Percentiles rank a stretch among this genome's conserved stretches.
These are phyloP conservation scores for Drosophila funebris DNA, from an alignment of 1,140 invertebrate species.

Conservation along the genomic window DNA sequence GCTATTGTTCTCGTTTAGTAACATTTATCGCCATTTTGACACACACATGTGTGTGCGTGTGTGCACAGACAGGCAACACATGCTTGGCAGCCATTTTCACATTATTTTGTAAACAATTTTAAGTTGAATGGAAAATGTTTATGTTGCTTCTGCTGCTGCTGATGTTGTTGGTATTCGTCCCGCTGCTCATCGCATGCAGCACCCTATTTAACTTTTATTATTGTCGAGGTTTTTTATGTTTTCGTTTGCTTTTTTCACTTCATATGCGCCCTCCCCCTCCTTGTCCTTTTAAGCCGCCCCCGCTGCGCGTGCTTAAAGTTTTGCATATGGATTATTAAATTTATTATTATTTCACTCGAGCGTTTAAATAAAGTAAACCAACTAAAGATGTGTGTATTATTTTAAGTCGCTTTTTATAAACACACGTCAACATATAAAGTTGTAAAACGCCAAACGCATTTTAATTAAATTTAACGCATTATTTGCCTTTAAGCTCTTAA, in stretches of 20 bases:
- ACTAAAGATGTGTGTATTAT: background rate
- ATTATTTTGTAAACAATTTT: slow-evolving; percentile 82
- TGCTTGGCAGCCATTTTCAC: slow-evolving; percentile 79
- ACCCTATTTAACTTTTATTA: slow-evolving; percentile 76
- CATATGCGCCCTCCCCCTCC: background rate
- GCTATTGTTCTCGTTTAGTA: slow-evolving; percentile 67
- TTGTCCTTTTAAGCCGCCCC: too few relatives aligned
- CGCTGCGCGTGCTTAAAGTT: slow-evolving; percentile 21
- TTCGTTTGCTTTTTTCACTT: slow-evolving; percentile 31
- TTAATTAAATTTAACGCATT: too few relatives aligned
- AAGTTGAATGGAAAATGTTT: slow-evolving; percentile 81
- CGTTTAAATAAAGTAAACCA: slow-evolving; percentile 2
- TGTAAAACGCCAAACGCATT: too few relatives aligned
- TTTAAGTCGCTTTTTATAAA: too few relatives aligned
- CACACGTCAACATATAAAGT: too few relatives aligned
- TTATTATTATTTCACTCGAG: slow-evolving; percentile 64
- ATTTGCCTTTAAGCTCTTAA: too few relatives aligned
- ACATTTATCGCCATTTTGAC: slow-evolving; percentile 80
- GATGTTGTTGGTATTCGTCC: slow-evolving; percentile 15
- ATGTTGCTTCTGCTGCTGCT: slow-evolving; percentile 46
- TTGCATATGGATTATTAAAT: slow-evolving; percentile 66
- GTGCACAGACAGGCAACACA: slow-evolving; percentile 62
- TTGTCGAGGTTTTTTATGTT: slow-evolving; percentile 40
- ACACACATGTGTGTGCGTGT: slow-evolving; percentile 3
- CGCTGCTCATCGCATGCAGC: slow-evolving; percentile 61